These are phyloP conservation scores for Spisula solida DNA, from an alignment of 2,888 invertebrate species.

Conservation along the genomic window DNA sequence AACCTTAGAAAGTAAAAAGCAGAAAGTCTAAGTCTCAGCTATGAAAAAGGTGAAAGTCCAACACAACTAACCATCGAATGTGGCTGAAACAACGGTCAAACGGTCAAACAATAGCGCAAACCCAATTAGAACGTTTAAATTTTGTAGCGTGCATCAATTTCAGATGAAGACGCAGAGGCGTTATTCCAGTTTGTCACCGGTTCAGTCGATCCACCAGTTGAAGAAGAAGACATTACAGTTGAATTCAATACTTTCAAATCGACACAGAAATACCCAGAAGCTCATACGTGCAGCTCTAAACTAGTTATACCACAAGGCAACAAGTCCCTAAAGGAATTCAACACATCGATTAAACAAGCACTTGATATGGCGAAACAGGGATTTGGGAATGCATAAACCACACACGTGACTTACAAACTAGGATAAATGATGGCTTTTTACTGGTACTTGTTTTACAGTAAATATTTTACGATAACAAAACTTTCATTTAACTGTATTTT, in stretches of 20 bases:
- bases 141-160: not conserved
- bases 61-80: no score
- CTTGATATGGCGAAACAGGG: slow-evolving; percentile 54
- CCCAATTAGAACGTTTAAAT: no score
- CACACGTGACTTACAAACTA: no score
- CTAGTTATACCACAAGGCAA: slow-evolving; percentile 68
- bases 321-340: slow-evolving; percentile 52
- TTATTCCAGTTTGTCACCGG: slow-evolving; percentile 70
- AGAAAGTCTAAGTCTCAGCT: no score
- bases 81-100: no score
- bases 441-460: no score
- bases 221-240: slow-evolving; percentile 54
- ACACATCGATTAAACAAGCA: slow-evolving; percentile 58
- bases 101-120: no score
- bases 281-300: slow-evolving; percentile 54
- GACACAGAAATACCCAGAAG: slow-evolving; percentile 56
- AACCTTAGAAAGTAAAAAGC: no score
- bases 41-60: no score
- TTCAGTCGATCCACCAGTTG: slow-evolving; percentile 63
- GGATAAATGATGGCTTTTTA: no score
- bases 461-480: no score
- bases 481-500: no score
- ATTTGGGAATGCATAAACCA: slow-evolving; percentile 38
- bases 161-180: slow-evolving; percentile 63
- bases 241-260: slow-evolving; percentile 60